Base-by-base conservation (phyloP, 2,888 invertebrate genomes). In the Hirtodrosophila histrioides region DNA sequence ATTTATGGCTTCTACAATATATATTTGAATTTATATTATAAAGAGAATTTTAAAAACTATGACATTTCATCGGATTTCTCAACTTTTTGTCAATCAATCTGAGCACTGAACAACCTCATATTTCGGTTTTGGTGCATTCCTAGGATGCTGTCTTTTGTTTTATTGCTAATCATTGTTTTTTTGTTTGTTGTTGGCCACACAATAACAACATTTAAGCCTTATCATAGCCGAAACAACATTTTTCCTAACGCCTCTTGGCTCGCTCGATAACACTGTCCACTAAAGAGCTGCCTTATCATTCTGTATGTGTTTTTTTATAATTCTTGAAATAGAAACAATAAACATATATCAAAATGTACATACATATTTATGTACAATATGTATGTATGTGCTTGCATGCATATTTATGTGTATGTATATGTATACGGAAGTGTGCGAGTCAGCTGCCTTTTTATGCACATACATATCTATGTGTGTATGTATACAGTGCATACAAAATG, bases 251-350 rank as follows among this genome's bases (percentile, higher is more conserved):
- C 12, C 35, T 36, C 29, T 8, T 11, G 37, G 27, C 23, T 35
- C 33, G 11, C 41, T 37, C 57, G 69, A 66, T 73, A 69, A 37
- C 61, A 66, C 35, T 58, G 43, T 2, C 43, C 40, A 24, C 44
- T 45, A 60, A 56, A 61, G 48, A 53, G 50, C 33, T 50, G 36
- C 37, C 73, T 73, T 73, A 73, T 73, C 73, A 58, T 37, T 40
- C 7, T 37, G 33, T 55, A 43, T 55, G 57, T 40, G 69, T 56
- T 58, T 64, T 64, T 46, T 53, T 69, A 24, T 56, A 57, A 51
- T 58, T 56, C 68, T 55, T 44, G 56, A 70, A 75, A 71, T 71
- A 71, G 54, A 74, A 65, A 53, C 49, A 55, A 64, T 40, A 33
- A 60, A 57, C 29, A 31, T 9, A 46, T 3, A n/a, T 9, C 9